Evolutionary conservation across 2,113 vertebrate species (phyloP), one percentile per base, ranked within the genome.

Genomic region (Monopterus albus): DNA sequence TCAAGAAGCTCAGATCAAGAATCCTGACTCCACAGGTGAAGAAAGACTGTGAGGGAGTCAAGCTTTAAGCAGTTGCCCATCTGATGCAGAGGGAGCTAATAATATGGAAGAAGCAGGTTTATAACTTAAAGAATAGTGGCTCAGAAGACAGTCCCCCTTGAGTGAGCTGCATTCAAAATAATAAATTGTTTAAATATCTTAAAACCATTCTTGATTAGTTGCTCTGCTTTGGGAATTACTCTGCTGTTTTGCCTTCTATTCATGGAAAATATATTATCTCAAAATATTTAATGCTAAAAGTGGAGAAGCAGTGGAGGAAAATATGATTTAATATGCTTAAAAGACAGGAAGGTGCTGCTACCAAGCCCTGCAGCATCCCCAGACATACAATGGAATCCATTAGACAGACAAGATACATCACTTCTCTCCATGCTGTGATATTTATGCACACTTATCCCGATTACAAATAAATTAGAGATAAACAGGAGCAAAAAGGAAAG

Each of bases 381-480:
- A 12, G 82, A 71, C 75, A 82, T 70, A 17, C 68, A 51, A 15
- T 33, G 71, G 85, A 82, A 81, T 83, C 68, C 62, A 33, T 78
- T 66, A 58, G 40, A 80, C 51, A 31, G 62, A 76, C 56, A 50
- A 67, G 79, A 70, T 8, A 42, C 50, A 83, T 51, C 0, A 12
- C 43, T 36, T 35, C 43, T 56, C 57, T 31, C 43, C 6, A 15
- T 39, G 55, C 64, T 18, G 0, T 25, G 55, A 65, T 51, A 67
- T 78, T 81, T 42, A 51, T 49, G 35, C 55, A 52, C 77, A 84
- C 86, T 87, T 84, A 86, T 81, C 72, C 35, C 60, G 72, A 81
- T 87, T 88, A 82, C 66, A 72, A 58, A 15, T 42, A n/a, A 81
- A 84, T 20, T 61, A 62, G 74, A 66, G 68, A 84, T 77, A 74